phyloP scores from a whole-genome alignment of 2,888 invertebrate genomes.

The Darwinula stevensoni region DNA sequence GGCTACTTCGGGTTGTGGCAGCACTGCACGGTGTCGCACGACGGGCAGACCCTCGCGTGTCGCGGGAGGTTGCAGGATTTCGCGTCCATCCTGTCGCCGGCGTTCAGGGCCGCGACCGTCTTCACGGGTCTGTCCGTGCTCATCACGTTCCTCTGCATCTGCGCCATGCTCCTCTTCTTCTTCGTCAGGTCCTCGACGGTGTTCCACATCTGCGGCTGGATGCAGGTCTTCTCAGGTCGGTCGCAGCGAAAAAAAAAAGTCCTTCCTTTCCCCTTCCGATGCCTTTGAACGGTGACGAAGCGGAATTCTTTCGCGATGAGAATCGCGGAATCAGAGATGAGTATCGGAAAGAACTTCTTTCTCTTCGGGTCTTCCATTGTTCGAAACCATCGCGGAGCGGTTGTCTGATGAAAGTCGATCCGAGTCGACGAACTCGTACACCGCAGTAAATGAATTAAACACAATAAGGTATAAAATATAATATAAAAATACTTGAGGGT shows the following conservation, averaged over 20 bases:
- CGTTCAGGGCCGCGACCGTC: slow-evolving; percentile 60
- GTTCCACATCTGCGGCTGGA: slow-evolving; percentile 75
- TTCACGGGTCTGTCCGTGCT: slow-evolving; percentile 57
- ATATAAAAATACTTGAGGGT: no score
- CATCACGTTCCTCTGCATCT: slow-evolving; percentile 54
- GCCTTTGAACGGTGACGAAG: neutral
- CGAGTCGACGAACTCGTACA: no score
- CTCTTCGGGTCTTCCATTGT: no score
- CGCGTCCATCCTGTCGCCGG: slow-evolving; percentile 42
- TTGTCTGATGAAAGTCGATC: no score
- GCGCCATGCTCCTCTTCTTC: slow-evolving; percentile 62
- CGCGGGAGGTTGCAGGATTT: slow-evolving; percentile 55
- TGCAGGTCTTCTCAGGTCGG: slow-evolving; percentile 91
- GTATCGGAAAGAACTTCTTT: no score
- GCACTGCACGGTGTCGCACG: slow-evolving; percentile 38
- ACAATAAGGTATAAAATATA: no score
- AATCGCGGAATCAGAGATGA: no score
- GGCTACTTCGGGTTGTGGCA: slow-evolving; percentile 82
- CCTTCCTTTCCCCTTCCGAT: neutral
- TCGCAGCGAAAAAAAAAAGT: no score
- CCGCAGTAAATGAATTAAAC: no score
- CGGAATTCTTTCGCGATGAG: no score
- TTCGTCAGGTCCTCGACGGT: slow-evolving; percentile 73
- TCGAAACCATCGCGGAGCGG: no score
- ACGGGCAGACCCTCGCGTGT: slow-evolving; percentile 42